Percentiles rank a stretch among this genome's conserved stretches.
These are phyloP conservation scores for Chelonia mydas DNA, from an alignment of 2,797 vertebrate genomes.

Conservation along the genomic window DNA sequence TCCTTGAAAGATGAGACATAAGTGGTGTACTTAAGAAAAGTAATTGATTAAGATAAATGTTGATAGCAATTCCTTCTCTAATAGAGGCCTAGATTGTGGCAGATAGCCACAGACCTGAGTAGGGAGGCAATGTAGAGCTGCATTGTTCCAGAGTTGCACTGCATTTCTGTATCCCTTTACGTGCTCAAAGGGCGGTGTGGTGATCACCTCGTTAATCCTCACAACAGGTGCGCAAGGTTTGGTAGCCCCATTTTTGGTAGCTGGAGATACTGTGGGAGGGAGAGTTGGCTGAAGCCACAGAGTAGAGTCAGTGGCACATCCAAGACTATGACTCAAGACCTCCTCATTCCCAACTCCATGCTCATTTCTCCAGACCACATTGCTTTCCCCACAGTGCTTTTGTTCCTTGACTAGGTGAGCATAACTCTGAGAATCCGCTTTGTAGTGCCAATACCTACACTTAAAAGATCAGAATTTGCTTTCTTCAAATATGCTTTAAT, in stretches of 20 bases:
- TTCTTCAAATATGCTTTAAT: not conserved
- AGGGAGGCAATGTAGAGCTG: not conserved
- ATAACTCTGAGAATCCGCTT: not conserved
- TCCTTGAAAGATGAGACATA: constrained; percentile 41
- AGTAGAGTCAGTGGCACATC: not conserved
- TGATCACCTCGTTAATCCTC: not conserved
- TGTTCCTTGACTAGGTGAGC: not conserved
- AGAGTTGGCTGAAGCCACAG: not conserved
- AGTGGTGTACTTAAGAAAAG: not conserved
- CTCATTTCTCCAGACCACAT: not conserved
- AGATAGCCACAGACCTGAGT: not conserved
- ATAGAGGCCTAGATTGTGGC: not conserved
- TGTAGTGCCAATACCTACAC: not conserved
- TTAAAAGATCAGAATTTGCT: not conserved
- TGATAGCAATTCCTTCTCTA: not conserved
- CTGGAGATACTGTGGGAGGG: not conserved
- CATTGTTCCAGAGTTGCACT: not conserved
- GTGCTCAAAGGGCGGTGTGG: not conserved
- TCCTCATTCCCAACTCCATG: not conserved
- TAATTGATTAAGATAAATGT: not conserved
- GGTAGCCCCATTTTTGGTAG: not conserved
- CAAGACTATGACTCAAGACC: no score
- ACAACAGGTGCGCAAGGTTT: not conserved
- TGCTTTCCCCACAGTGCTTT: not conserved
- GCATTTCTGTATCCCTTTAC: not conserved